Percentiles rank a stretch among this genome's conserved stretches.
phyloP scores from a whole-genome alignment of 1,140 invertebrate species.

The Tetramorium simillimum region DNA sequence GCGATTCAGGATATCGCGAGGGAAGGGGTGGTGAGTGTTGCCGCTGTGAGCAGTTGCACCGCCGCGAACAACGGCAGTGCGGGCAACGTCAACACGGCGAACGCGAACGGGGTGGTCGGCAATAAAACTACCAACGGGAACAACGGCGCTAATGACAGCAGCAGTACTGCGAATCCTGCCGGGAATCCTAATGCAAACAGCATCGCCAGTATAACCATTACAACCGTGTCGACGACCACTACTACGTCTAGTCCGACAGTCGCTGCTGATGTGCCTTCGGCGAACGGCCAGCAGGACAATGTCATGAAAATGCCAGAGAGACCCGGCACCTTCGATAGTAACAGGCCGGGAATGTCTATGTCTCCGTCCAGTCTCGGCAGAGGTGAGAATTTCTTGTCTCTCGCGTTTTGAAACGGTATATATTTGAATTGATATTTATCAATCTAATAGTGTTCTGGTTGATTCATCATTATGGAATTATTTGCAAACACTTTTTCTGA shows the following conservation, averaged over 20 bases:
- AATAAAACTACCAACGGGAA: conserved; percentile 60
- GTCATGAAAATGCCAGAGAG: conserved; percentile 83
- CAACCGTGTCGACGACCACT: conserved; percentile 80
- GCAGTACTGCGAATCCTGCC: conserved; percentile 36
- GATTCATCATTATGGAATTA: not conserved
- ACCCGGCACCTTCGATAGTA: conserved; percentile 79
- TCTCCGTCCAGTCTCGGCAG: conserved; percentile 91
- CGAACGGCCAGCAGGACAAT: conserved; percentile 77
- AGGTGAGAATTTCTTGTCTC: conserved; percentile 87
- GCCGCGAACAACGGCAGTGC: conserved; percentile 68
- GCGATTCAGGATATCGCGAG: conserved; percentile 91
- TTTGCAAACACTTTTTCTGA: not conserved
- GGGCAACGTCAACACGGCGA: conserved; percentile 61
- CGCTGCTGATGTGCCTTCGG: conserved; percentile 81
- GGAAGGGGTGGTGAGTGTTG: conserved; percentile 88
- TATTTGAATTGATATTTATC: not conserved
- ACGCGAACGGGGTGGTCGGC: conserved; percentile 62
- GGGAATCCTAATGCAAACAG: conserved; percentile 72
- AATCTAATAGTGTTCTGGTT: not conserved
- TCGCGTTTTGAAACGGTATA: not conserved
- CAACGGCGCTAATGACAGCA: conserved; percentile 58
- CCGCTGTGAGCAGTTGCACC: conserved; percentile 87
- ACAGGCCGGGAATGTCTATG: conserved; percentile 85
- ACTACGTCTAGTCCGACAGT: conserved; percentile 77
- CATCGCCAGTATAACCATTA: conserved; percentile 75